Base-by-base conservation (phyloP, 2,113 vertebrate species). In the Aphelocoma coerulescens region DNA sequence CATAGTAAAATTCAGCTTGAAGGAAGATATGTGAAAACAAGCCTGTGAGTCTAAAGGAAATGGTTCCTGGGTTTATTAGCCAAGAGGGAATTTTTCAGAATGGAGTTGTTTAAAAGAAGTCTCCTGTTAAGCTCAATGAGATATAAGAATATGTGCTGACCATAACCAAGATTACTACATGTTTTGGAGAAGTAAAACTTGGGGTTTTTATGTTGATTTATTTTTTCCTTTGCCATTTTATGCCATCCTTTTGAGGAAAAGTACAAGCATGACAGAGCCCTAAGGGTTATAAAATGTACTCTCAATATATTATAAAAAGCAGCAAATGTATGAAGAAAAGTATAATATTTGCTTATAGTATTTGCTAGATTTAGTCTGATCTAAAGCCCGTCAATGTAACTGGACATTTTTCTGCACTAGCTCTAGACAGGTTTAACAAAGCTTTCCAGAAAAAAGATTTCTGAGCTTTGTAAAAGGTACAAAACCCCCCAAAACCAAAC, bases 1-100 rank as follows among this genome's bases (percentile, higher is more conserved):
- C 54, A 55, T 10, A 24, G 61, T 66, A 81, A 85, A 75, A 91
- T 39, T 85, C 68, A 77, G 10, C 51, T 95, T 71, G 37, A 73
- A 88, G 26, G 37, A 80, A 93, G 82, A 51, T n/a, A 28, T 9
- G 24, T 85, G 74, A 91, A 94, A 95, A 44, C 23, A 88, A 88
- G 22, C 19, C 35, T 18, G 16, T 13, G 44, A 82, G 22, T 67
- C 52, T 89, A 74, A 89, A 83, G 63, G 26, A 83, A 89, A 61
- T 28, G 1, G 7, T 65, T 82, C 19, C 90, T 80, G 37, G 73
- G 7, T 74, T 95, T 94, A 73, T 94, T 93, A 91, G 88, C 51
- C 30, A 39, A 83, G 48, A 74, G 27, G 39, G 51, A 91, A 67
- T 74, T 51, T 91, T 87, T 63, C 63, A 67, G 75, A 91, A 88